phyloP scores from a whole-genome alignment of 2,797 vertebrate species.

The Crenichthys baileyi region DNA sequence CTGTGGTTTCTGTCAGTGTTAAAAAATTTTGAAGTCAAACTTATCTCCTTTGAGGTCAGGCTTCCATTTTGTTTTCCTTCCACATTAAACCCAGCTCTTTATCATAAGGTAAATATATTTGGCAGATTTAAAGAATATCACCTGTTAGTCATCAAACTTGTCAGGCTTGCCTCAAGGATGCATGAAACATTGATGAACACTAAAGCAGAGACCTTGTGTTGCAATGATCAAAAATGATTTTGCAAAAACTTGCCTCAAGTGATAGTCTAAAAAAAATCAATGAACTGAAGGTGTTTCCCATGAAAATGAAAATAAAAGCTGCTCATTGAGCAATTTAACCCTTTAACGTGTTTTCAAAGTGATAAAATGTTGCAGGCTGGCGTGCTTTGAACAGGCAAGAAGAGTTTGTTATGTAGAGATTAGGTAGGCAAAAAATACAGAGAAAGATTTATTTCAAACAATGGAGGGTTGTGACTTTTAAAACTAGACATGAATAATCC shows the following conservation, averaged over 20 bases:
- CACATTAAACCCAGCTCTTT: neutral
- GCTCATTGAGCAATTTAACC: conserved; percentile 1
- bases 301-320: conserved; percentile 1
- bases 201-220: conserved; percentile 4
- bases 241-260: neutral
- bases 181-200: neutral
- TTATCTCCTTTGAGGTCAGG: neutral
- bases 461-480: neutral
- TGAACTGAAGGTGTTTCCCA: conserved; percentile 3
- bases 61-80: conserved; percentile 10
- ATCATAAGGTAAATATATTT: conserved; percentile 12
- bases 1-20: neutral
- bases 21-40: neutral
- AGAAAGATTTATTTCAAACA: neutral
- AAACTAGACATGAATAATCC: neutral
- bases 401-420: neutral
- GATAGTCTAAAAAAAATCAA: neutral
- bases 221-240: neutral
- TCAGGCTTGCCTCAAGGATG: conserved; percentile 10
- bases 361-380: neutral
- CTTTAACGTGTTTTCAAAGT: neutral
- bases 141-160: conserved; percentile 25
- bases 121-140: conserved; percentile 35
- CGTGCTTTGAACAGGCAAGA: neutral
- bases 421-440: neutral